Percentiles rank a stretch among this genome's conserved stretches.
phyloP scores from a whole-genome alignment of 1,140 invertebrate species.

The Saxidomus purpurata region DNA sequence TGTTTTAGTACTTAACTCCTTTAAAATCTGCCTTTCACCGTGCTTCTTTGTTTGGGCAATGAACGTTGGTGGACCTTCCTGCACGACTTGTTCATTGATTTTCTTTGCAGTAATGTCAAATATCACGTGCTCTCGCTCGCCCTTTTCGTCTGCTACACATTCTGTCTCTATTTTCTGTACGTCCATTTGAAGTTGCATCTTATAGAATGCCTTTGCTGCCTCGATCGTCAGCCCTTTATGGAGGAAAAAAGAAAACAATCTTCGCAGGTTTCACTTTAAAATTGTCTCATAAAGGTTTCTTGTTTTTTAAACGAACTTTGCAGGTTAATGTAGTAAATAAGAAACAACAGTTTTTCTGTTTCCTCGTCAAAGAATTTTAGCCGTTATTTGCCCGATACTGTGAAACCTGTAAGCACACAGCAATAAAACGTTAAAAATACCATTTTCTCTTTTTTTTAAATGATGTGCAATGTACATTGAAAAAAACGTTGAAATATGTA shows the following conservation, averaged over 20 bases:
- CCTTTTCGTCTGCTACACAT: slow-evolving; percentile 69
- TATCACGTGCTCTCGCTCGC: slow-evolving; percentile 74
- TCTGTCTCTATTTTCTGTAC: slow-evolving; percentile 69
- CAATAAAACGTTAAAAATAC: too few relatives aligned
- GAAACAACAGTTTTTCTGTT: too few relatives aligned
- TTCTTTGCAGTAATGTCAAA: slow-evolving; percentile 74
- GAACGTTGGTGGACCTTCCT: slow-evolving; percentile 77
- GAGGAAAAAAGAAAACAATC: too few relatives aligned
- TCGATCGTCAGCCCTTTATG: slow-evolving; percentile 70
- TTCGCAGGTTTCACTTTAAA: too few relatives aligned
- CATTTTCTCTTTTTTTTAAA: too few relatives aligned
- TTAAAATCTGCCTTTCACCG: slow-evolving; percentile 75
- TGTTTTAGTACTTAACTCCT: slow-evolving; percentile 70
- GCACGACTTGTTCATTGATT: slow-evolving; percentile 64
- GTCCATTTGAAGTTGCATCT: slow-evolving; percentile 73
- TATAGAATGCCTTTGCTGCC: slow-evolving; percentile 73
- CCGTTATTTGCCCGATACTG: too few relatives aligned
- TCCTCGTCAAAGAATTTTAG: too few relatives aligned
- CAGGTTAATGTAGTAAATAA: too few relatives aligned
- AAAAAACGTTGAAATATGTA: neutral
- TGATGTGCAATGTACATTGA: neutral
- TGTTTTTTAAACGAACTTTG: too few relatives aligned
- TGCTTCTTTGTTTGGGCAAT: slow-evolving; percentile 80
- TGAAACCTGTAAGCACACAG: too few relatives aligned
- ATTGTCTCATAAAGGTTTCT: too few relatives aligned